Evolutionary conservation across 2,888 invertebrate species (phyloP).

Genomic region (Noctua janthe): DNA sequence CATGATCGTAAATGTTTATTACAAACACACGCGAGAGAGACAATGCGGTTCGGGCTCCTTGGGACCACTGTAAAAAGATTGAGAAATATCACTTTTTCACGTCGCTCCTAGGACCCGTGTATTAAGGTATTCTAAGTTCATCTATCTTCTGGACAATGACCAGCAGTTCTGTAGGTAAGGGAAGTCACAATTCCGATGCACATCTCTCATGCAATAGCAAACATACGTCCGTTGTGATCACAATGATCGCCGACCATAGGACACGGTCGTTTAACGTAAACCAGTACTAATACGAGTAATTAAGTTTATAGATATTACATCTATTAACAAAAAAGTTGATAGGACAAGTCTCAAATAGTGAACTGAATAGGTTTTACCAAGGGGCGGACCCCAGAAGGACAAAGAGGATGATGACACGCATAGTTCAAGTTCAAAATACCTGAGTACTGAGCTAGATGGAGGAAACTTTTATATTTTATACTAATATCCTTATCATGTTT

Average conservation of each 20-base stretch:
- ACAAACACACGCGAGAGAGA: conserved; percentile 48
- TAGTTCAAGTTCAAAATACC: not conserved
- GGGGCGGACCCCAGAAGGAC: conserved; percentile 5
- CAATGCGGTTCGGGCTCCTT: conserved; percentile 69
- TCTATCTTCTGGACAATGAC: not conserved
- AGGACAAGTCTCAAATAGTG: not conserved
- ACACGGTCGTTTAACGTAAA: not conserved
- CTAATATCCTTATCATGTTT: not conserved
- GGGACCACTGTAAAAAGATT: conserved; percentile 68
- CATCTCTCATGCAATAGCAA: not conserved
- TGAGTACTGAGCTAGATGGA: not conserved
- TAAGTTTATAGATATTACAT: not conserved
- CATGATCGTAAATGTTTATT: not conserved
- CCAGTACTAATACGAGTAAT: not conserved
- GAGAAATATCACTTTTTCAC: not conserved
- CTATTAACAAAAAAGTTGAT: not conserved
- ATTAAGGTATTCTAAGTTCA: not conserved
- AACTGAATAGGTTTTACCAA: not conserved
- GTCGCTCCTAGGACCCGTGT: not conserved
- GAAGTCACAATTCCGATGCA: not conserved
- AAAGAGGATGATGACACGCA: conserved; percentile 15
- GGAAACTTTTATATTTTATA: not conserved
- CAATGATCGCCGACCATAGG: not conserved
- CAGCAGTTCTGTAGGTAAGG: not conserved
- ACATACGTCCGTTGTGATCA: not conserved